These are phyloP conservation scores for Ia io DNA, from an alignment of 2,113 vertebrate species.

Conservation along the genomic window DNA sequence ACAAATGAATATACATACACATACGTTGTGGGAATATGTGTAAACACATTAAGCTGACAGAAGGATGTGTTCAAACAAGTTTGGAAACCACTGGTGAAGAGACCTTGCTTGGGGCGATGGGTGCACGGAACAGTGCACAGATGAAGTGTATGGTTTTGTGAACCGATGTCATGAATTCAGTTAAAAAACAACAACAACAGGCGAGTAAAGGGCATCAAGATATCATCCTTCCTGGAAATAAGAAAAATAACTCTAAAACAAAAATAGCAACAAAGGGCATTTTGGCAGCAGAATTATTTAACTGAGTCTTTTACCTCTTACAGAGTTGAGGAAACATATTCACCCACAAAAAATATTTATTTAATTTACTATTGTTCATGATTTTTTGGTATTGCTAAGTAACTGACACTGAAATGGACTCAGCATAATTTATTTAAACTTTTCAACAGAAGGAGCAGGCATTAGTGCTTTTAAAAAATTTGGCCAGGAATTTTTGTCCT, in stretches of 20 bases:
- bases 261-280: background rate
- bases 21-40: background rate
- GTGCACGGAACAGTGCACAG: background rate
- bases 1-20: background rate
- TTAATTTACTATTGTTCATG: slow-evolving; percentile 18
- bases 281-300: slow-evolving; percentile 24
- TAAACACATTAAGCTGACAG: background rate
- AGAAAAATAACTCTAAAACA: background rate
- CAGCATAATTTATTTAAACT: background rate
- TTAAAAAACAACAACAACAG: background rate
- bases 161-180: background rate
- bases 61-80: background rate
- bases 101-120: background rate
- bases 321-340: background rate
- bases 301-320: background rate
- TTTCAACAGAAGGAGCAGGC: background rate
- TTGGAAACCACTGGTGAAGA: background rate
- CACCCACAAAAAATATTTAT: background rate
- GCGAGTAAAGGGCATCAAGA: background rate
- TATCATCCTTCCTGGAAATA: background rate
- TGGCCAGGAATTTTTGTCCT: background rate
- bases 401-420: slow-evolving; percentile 11
- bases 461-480: background rate
- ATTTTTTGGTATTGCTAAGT: background rate
- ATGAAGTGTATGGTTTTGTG: background rate